A percentile compares a stretch with the other conserved stretches of the same genome.
Conservation (phyloP, 2,113 vertebrate species). For the Lipophrys pholis region DNA sequence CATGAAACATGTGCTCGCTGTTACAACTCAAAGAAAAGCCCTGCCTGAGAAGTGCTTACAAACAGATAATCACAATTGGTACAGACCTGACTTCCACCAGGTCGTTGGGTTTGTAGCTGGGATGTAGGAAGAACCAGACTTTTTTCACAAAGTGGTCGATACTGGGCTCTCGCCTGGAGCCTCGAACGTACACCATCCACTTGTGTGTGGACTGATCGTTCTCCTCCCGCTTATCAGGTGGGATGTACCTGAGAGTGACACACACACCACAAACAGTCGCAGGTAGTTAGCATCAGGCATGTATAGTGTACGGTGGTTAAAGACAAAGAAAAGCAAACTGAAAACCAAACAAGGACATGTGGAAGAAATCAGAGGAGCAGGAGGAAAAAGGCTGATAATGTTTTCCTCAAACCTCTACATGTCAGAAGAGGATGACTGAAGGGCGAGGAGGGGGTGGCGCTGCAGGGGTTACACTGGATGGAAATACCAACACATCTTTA, state of each 20-base stretch:
- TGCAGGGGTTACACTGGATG: background rate
- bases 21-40: background rate
- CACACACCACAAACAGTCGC: background rate
- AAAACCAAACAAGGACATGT: too few relatives aligned
- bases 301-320: too few relatives aligned
- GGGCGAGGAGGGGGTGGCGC: too few relatives aligned
- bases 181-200: conserved; percentile 99
- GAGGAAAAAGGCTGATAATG: too few relatives aligned
- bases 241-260: conserved; percentile 90
- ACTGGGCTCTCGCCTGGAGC: conserved; percentile 94
- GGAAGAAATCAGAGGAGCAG: too few relatives aligned
- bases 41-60: background rate
- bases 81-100: conserved; percentile 97
- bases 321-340: too few relatives aligned
- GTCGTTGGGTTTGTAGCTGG: conserved; percentile 99
- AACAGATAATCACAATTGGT: conserved; percentile 8
- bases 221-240: conserved; percentile 97
- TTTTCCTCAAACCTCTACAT: too few relatives aligned
- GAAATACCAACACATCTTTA: conserved; percentile 3
- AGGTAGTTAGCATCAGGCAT: too few relatives aligned
- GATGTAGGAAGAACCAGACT: conserved; percentile 99
- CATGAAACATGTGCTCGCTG: conserved; percentile 13
- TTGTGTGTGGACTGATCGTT: conserved; percentile 99
- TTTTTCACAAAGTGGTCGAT: conserved; percentile 99
- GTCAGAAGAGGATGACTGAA: background rate